These are phyloP conservation scores for Mycalesis mineus DNA, from an alignment of 2,888 invertebrate species.

Conservation along the genomic window DNA sequence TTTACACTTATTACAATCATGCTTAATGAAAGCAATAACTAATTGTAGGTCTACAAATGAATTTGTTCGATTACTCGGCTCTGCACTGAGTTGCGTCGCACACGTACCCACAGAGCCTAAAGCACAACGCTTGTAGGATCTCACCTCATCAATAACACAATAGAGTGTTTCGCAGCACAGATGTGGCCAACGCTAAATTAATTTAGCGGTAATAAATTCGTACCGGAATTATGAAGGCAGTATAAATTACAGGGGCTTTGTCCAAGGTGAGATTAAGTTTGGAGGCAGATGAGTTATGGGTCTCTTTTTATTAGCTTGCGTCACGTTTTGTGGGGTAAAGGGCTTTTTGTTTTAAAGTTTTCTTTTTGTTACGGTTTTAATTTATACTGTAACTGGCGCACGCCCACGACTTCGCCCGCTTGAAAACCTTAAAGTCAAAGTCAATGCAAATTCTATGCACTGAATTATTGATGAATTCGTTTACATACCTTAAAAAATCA, in stretches of 20 bases:
- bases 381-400: neutral
- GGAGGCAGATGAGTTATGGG: constrained; percentile 29
- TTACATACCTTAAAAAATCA: no score
- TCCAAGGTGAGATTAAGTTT: constrained; percentile 35
- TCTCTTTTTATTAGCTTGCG: constrained; percentile 15
- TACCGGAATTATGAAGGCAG: constrained; percentile 56
- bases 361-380: neutral
- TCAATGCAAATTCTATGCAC: no score
- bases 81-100: neutral
- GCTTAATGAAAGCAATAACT: no score
- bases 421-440: no score
- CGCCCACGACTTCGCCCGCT: no score
- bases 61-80: neutral
- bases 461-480: no score
- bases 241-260: constrained; percentile 55
- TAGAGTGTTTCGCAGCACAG: constrained; percentile 43
- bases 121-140: neutral
- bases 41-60: no score
- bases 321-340: constrained; percentile 12
- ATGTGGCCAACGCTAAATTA: constrained; percentile 55
- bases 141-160: constrained; percentile 31
- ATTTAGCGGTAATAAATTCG: constrained; percentile 59
- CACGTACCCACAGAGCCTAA: neutral
- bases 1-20: no score
- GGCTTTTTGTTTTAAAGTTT: neutral